phyloP scores from a whole-genome alignment of 2,113 vertebrate genomes.

The Ellobius talpinus region DNA sequence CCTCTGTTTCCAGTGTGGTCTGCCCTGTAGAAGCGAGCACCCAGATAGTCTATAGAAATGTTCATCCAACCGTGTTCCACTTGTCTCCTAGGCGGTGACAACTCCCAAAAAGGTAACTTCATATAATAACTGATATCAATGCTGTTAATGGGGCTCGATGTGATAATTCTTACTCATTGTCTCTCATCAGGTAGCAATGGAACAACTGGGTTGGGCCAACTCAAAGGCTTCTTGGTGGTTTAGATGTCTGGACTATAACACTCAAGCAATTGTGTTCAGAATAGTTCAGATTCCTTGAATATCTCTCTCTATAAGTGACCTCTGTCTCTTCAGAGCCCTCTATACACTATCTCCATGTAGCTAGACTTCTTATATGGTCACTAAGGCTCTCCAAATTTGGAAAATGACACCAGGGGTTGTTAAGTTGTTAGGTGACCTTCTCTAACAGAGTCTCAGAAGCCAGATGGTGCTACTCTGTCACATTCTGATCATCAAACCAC shows the following conservation, averaged over 20 bases:
- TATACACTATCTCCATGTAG: background rate
- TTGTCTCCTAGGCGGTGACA: background rate
- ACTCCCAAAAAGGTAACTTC: background rate
- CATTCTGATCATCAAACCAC: background rate
- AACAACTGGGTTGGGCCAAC: background rate
- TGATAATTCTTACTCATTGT: background rate
- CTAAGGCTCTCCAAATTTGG: background rate
- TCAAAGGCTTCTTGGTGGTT: background rate
- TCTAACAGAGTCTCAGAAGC: background rate
- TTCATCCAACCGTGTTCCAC: background rate
- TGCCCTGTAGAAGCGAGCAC: background rate
- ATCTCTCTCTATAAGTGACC: background rate
- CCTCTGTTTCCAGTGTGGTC: fast-evolving
- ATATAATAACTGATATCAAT: too few relatives aligned
- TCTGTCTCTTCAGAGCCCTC: background rate
- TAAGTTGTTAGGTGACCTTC: background rate
- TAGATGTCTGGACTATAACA: background rate
- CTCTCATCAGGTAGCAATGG: background rate
- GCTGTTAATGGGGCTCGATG: background rate
- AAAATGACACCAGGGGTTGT: background rate
- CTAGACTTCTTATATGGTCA: background rate
- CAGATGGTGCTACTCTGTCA: background rate
- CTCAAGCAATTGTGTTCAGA: background rate
- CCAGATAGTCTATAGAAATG: background rate
- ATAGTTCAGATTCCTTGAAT: background rate